Percentiles rank a stretch among this genome's conserved stretches.
Evolutionary conservation across 2,888 invertebrate species (phyloP).

Genomic region (Therioaphis trifolii): DNA sequence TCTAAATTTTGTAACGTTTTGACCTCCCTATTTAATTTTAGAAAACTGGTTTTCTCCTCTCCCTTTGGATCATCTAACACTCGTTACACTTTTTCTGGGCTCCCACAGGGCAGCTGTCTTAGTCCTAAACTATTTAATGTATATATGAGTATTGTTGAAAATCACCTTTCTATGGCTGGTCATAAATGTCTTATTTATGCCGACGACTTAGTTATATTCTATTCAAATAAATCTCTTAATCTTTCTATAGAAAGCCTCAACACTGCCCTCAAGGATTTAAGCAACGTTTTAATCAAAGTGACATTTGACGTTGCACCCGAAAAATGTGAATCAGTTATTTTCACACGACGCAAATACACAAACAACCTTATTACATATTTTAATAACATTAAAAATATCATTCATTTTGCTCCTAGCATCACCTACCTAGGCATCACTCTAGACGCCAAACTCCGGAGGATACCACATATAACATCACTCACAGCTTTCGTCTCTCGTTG

Average conservation of each 20-base stretch:
- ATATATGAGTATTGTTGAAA: too few relatives aligned
- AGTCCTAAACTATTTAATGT: too few relatives aligned
- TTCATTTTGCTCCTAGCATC: not conserved
- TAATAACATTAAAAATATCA: constrained; percentile 11
- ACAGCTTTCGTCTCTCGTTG: too few relatives aligned
- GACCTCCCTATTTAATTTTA: not conserved
- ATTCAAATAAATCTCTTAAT: too few relatives aligned
- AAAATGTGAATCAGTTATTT: not conserved
- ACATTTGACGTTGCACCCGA: not conserved
- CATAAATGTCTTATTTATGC: too few relatives aligned
- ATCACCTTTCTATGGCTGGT: not conserved
- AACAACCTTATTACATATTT: not conserved
- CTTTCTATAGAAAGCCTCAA: too few relatives aligned
- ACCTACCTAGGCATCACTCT: too few relatives aligned
- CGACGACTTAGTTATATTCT: too few relatives aligned
- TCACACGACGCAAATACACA: not conserved
- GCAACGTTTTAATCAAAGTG: too few relatives aligned
- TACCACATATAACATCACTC: too few relatives aligned
- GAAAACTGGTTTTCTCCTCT: not conserved
- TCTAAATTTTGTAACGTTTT: not conserved
- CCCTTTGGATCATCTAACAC: not conserved
- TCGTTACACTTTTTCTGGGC: constrained; percentile 1
- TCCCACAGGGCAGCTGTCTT: not conserved
- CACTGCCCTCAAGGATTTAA: too few relatives aligned
- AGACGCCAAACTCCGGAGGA: too few relatives aligned